These are phyloP conservation scores for Loxodonta africana DNA, from an alignment of 2,113 vertebrate species.

Conservation along the genomic window DNA sequence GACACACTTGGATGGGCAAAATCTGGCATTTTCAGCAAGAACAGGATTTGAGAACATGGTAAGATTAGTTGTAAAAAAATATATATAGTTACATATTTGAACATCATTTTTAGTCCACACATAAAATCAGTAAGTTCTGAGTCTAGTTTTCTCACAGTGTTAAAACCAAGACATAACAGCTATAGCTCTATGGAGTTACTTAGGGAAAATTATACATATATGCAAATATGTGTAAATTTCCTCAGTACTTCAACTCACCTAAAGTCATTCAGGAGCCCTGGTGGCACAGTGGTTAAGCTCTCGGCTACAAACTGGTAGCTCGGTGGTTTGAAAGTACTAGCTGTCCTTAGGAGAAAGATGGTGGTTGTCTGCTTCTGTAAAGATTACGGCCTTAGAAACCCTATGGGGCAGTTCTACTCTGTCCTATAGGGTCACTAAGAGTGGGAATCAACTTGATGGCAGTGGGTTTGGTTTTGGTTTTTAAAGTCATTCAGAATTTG, in stretches of 20 bases:
- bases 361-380: no score
- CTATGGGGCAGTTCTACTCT: no score
- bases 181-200: background rate
- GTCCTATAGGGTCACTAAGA: no score
- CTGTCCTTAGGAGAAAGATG: no score
- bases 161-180: background rate
- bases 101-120: background rate
- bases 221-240: slow-evolving; percentile 21
- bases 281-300: no score
- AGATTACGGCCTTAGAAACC: no score
- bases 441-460: no score
- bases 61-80: background rate
- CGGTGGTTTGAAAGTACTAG: no score
- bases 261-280: background rate
- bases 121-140: background rate
- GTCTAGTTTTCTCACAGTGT: background rate
- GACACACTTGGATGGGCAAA: background rate
- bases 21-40: background rate
- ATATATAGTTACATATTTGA: background rate
- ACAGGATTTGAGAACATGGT: background rate
- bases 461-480: no score
- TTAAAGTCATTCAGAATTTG: background rate
- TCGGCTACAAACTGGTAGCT: no score
- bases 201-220: background rate
- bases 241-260: background rate